Base-by-base conservation (phyloP, 92 coral and sea anemone species). In the Bergia puertoricense region DNA sequence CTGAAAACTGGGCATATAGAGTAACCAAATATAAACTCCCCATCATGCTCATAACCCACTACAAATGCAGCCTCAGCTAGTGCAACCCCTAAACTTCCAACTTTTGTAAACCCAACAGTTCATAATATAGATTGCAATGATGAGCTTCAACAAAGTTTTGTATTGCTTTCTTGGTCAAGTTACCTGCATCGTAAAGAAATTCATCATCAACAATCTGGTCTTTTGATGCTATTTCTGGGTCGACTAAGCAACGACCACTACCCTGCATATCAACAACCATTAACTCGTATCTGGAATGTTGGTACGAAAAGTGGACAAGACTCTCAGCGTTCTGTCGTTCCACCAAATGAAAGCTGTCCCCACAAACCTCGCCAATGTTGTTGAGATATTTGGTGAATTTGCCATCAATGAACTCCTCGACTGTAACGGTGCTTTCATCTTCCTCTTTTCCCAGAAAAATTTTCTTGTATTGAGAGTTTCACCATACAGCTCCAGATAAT, bases 221-320 rank as follows among this genome's bases (percentile, higher is more conserved):
- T 30, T 16, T 59, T 54, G 89, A 86, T 36, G 89, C 89, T n/a
- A 86, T 77, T 77, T 86, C 88, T 20, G 82, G 79, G 82, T 92
- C 92, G 40, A 66, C 82, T 50, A 92, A 50, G 71, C 59, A 72
- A 82, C 81, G 66, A 66, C 92, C 90, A 50, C 79, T 79, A 44
- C 90, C 92, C 88, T 92, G 92, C 83, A 74, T 48, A 20, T 86
- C 89, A 14, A 65, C 74, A 1, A 89, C 71, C 92, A 89, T 84
- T 18, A 89, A 16, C 54, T 66, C 48, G 10, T 86, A 22, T 0
- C 62, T n/a, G 13, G 90, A 90, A 23, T 71, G 82, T 30, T 77
- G 75, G 71, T 76, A 57, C 20, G 92, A 86, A 68, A 85, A 86
- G 67, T 90, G 92, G 69, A 81, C 68, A 56, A 90, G 89, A 45